Base-by-base conservation (phyloP, 2,113 vertebrate genomes). In the Ptyas mucosa region DNA sequence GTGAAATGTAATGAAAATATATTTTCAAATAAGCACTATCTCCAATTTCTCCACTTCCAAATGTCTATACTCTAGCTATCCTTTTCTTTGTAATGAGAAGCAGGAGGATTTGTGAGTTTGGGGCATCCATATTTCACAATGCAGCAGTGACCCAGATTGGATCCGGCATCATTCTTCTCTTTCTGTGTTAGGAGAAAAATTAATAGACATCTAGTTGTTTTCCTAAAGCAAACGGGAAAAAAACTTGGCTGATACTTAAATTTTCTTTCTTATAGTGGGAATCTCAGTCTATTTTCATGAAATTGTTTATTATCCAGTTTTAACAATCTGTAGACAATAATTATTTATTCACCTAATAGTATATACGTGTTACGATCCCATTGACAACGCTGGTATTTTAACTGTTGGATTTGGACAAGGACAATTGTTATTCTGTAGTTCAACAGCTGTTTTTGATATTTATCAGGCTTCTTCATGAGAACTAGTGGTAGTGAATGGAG, bases 401-500 rank as follows among this genome's bases (percentile, higher is more conserved):
- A 98, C 97, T 97, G 98, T 96, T 24, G 88, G 3, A 3, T 96
- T 69, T 96, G 97, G 98, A 98, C 98, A 98, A 98, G 98, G 97
- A 98, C 96, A 95, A 97, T 97, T 97, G 98, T 98, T 98, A 97
- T 95, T 96, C 95, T 94, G 1, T 97, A 96, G 96, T 97, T 97
- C 95, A 97, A 98, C 98, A 98, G 98, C 98, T 98, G 97, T 96
- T 95, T 97, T 97, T 98, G 97, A 97, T 97, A 97, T 97, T 98
- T 98, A 98, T 98, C 98, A 98, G 88, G 95, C 97, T 97, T 97
- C 94, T 97, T 96, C 95, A 97, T 97, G 1, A 92, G 93, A 95
- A 92, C 92, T 94, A 96, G 96, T 96, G 96, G 15, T 34, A 95
- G 97, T 97, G 94, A 96, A 95, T 64, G 89, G 95, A 81, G 91